Percentiles rank a stretch among this genome's conserved stretches.
These are phyloP conservation scores for Apis laboriosa DNA, from an alignment of 1,140 invertebrate genomes.

Conservation along the genomic window DNA sequence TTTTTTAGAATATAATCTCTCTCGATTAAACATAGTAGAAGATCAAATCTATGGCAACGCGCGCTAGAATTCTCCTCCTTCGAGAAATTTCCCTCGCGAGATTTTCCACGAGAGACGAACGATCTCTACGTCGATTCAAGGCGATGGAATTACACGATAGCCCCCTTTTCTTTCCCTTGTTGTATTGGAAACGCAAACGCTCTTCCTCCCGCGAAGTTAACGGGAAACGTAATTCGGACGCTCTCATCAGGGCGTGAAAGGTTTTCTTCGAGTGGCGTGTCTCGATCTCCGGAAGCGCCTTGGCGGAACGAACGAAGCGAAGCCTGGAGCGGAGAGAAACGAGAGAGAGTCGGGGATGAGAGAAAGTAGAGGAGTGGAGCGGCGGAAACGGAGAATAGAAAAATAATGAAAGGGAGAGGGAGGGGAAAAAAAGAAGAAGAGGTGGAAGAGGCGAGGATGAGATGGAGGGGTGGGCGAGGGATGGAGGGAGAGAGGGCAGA, in stretches of 20 bases:
- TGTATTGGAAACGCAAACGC: too few relatives aligned
- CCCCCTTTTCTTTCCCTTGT: too few relatives aligned
- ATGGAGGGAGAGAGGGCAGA: conserved; percentile 49
- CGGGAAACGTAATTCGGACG: conserved; percentile 33
- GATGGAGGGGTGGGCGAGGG: conserved; percentile 49
- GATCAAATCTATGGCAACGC: too few relatives aligned
- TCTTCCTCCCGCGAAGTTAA: background rate
- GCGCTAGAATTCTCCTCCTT: too few relatives aligned
- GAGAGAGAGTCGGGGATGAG: background rate
- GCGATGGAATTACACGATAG: too few relatives aligned
- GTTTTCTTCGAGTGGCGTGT: conserved; percentile 64
- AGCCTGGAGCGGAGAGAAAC: background rate
- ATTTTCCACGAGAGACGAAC: too few relatives aligned
- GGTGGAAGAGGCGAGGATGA: conserved; percentile 46
- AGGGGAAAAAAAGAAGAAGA: background rate
- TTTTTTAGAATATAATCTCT: too few relatives aligned
- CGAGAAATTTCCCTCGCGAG: too few relatives aligned
- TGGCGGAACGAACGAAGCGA: conserved; percentile 31
- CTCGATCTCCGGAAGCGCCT: conserved; percentile 61
- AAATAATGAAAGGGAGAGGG: background rate
- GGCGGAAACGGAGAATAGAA: conserved; percentile 48
- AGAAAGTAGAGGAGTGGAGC: conserved; percentile 31
- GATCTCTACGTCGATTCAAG: too few relatives aligned
- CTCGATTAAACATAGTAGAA: too few relatives aligned
- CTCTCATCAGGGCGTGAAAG: conserved; percentile 62